phyloP scores from a whole-genome alignment of 2,113 vertebrate genomes.

The Elachura formosa region DNA sequence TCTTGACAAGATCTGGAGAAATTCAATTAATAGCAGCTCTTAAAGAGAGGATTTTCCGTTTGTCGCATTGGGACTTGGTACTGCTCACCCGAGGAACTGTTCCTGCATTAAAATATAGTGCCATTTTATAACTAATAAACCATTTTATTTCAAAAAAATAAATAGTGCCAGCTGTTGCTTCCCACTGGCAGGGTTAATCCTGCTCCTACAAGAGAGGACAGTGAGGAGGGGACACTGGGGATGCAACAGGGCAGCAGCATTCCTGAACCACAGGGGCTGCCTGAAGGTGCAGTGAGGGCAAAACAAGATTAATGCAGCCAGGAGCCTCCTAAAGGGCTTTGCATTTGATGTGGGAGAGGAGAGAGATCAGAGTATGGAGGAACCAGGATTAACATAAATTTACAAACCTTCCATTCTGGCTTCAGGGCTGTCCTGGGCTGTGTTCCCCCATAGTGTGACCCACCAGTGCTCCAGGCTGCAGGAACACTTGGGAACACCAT shows the following conservation, averaged over 20 bases:
- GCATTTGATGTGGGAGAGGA: not conserved
- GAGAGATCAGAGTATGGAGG: not conserved
- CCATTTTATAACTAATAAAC: not conserved
- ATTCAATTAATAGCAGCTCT: not conserved
- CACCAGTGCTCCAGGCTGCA: not conserved
- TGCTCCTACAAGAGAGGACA: not conserved
- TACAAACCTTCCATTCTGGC: not conserved
- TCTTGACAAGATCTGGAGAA: not conserved
- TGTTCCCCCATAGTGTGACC: not conserved
- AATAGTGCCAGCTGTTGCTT: not conserved
- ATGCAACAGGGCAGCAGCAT: accelerated
- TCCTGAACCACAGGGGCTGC: not conserved
- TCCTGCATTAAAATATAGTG: not conserved
- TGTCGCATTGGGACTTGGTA: accelerated
- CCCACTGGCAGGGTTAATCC: not conserved
- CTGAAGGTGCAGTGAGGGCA: not conserved
- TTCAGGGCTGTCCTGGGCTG: not conserved
- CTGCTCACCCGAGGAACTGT: not conserved
- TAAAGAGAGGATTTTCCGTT: not conserved
- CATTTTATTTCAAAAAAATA: not conserved
- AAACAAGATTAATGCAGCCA: not conserved
- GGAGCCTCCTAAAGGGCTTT: not conserved
- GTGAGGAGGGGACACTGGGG: not conserved
- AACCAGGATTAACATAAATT: not conserved
- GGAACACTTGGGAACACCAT: not conserved